Percentiles rank a stretch among this genome's conserved stretches.
These are phyloP conservation scores for Styela clava DNA, from an alignment of 23 tunicate genomes.

Conservation along the genomic window DNA sequence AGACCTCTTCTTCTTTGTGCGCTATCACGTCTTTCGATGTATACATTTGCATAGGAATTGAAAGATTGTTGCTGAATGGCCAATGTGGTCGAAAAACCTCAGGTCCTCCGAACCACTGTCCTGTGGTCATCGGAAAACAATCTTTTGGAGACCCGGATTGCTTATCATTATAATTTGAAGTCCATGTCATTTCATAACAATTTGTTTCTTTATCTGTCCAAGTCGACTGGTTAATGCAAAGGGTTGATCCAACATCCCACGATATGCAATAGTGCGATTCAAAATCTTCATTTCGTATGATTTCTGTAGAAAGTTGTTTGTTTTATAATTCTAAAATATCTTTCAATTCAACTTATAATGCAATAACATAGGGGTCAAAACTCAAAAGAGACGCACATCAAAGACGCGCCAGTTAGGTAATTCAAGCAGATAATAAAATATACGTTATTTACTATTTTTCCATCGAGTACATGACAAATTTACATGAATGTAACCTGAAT, in stretches of 20 bases:
- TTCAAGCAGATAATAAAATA: too few relatives aligned
- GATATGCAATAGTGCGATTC: background rate
- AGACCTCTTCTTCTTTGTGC: conserved; percentile 1
- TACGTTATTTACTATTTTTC: too few relatives aligned
- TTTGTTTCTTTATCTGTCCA: too few relatives aligned
- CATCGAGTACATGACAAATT: too few relatives aligned
- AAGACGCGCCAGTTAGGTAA: too few relatives aligned
- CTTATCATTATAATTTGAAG: too few relatives aligned
- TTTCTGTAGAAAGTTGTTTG: background rate
- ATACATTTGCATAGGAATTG: conserved; percentile 4
- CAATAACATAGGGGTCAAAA: too few relatives aligned
- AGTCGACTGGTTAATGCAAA: too few relatives aligned
- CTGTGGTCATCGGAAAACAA: conserved; percentile 40
- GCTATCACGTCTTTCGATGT: conserved; percentile 4
- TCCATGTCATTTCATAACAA: background rate
- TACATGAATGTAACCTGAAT: too few relatives aligned
- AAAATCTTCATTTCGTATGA: background rate
- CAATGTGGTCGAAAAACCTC: conserved; percentile 66
- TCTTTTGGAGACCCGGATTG: conserved; percentile 32
- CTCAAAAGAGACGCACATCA: too few relatives aligned
- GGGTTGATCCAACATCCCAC: background rate
- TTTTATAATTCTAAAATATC: too few relatives aligned
- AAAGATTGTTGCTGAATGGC: conserved; percentile 52
- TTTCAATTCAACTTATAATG: too few relatives aligned
- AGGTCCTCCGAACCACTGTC: conserved; percentile 82